These are phyloP conservation scores for pig (Sus scrofa) DNA, from an alignment of 2,113 vertebrate species.

Conservation along the genomic window T2T-Sscrofa CM000822.6:83162001-83162500, in stretches of 20 bases:
- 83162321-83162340: neutral
- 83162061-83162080: too few relatives aligned
- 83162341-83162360: too few relatives aligned
- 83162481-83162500: too few relatives aligned
- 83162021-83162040: neutral
- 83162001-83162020: neutral
- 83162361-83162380: neutral
- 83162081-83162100: neutral
- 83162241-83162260: neutral
- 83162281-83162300: neutral
- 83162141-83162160: neutral
- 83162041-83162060: neutral
- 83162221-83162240: neutral
- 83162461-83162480: neutral
- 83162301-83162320: rapidly evolving
- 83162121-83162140: rapidly evolving
- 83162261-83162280: rapidly evolving
- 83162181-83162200: neutral
- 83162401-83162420: neutral
- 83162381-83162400: too few relatives aligned
- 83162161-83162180: neutral
- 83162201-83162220: neutral
- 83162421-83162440: neutral
- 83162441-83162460: neutral
- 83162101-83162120: neutral